Evolutionary conservation across 2,888 invertebrate species (phyloP), one percentile per base, ranked within the genome.

Genomic region (Torymus tubicola): DNA sequence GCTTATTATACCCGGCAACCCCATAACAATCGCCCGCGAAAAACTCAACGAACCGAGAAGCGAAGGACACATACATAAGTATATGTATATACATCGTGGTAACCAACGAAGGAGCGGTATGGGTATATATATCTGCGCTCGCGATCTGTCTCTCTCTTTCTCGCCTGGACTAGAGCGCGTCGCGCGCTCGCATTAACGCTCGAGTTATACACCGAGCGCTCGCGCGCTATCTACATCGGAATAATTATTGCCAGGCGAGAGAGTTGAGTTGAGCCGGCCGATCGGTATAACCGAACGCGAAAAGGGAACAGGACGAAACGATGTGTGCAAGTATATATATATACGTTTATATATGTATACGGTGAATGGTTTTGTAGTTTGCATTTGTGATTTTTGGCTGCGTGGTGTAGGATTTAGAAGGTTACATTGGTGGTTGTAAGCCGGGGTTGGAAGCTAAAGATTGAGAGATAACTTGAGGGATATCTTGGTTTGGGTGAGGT

Each of bases 161-260:
- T 61, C 53, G n/a, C 63, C 14, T 16, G 57, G 65, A 70, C 67
- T 16, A 61, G 63, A n/a, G 65, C 31, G 64, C 64, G 60, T 12
- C 81, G 83, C 24, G 24, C 24, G 85, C 61, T 61, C 85, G 84
- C 88, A 87, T 88, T 88, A 88, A 87, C 87, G 87, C 88, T 88
- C 88, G 87, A 88, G 87, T 88, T 88, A 88, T 69, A 69, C 52
- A 64, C 74, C 31, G 61, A 18, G 55, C 83, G 83, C 18, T 12
- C 67, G 60, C 50, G 52, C 50, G 57, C 87, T 88, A 88, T 88
- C 88, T 88, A 87, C 88, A 88, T 88, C 88, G 86, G 87, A 87
- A 88, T 88, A 88, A 88, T 88, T 88, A 88, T 88, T 88, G 86
- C 88, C 83, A 84, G 84, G 84, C 85, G 83, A 82, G 84, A 21